A percentile compares a stretch with the other conserved stretches of the same genome.
Evolutionary conservation across 1,140 invertebrate genomes (phyloP).

Genomic region (Trichonephila clavata): DNA sequence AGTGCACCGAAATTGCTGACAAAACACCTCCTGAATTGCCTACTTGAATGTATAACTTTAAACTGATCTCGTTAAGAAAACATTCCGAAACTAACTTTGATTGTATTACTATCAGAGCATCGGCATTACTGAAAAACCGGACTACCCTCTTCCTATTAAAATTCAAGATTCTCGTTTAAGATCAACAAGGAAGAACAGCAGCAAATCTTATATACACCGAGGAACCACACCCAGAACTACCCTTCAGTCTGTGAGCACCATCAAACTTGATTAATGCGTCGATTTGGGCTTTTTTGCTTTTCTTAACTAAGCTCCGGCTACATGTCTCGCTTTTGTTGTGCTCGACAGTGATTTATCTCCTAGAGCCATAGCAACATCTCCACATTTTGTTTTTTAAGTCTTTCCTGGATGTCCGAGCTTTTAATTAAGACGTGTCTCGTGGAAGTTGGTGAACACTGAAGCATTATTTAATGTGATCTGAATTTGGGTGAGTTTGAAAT

Average conservation of each 20-base stretch:
- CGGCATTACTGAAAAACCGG: neutral
- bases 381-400: neutral
- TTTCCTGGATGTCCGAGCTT: too few species aligned
- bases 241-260: neutral
- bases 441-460: too few species aligned
- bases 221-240: neutral
- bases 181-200: neutral
- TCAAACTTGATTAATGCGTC: constrained; percentile 9
- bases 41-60: too few species aligned
- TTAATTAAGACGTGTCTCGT: too few species aligned
- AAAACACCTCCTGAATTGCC: too few species aligned
- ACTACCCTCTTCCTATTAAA: neutral
- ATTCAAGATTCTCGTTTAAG: neutral
- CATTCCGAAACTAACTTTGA: too few species aligned
- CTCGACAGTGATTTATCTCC: neutral
- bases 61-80: too few species aligned
- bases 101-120: too few species aligned
- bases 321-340: neutral
- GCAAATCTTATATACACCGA: neutral
- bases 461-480: too few species aligned
- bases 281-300: neutral
- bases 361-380: neutral
- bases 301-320: neutral
- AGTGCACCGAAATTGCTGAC: too few species aligned
- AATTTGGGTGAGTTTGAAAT: too few species aligned